Conservation (phyloP, 2,113 vertebrate species). For the Jacana jacana region DNA sequence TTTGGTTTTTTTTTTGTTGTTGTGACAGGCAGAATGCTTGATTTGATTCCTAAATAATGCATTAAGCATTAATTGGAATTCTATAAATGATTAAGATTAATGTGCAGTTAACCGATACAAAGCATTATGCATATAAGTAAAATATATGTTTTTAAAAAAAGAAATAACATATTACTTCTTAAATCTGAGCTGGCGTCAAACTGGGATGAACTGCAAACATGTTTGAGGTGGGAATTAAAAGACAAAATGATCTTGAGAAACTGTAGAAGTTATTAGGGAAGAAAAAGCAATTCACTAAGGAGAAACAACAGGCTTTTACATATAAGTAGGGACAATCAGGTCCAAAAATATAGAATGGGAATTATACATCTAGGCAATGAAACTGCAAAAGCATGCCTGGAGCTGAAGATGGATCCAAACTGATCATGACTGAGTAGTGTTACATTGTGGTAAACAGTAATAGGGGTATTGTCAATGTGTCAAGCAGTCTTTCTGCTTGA, state of each 20-base stretch:
- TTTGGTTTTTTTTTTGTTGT: neutral
- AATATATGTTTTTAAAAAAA: neutral
- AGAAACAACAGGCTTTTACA: neutral
- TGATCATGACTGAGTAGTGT: accelerated
- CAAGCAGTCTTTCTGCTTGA: neutral
- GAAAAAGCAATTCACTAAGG: neutral
- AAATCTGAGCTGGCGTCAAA: neutral
- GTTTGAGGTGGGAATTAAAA: neutral
- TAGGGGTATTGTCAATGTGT: neutral
- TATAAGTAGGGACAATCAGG: neutral
- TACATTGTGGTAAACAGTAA: neutral
- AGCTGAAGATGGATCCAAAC: neutral
- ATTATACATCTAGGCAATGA: neutral
- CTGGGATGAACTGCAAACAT: neutral
- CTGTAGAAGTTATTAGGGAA: neutral
- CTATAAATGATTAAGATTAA: neutral
- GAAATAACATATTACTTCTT: neutral
- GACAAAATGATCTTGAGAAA: neutral
- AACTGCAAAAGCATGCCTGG: neutral
- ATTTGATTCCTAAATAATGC: neutral
- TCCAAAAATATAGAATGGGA: neutral
- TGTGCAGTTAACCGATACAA: neutral
- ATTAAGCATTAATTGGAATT: neutral
- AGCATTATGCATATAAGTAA: neutral
- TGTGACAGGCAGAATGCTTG: neutral